phyloP scores from a whole-genome alignment of 2,797 vertebrate species.

The Myotis pilosus region DNA sequence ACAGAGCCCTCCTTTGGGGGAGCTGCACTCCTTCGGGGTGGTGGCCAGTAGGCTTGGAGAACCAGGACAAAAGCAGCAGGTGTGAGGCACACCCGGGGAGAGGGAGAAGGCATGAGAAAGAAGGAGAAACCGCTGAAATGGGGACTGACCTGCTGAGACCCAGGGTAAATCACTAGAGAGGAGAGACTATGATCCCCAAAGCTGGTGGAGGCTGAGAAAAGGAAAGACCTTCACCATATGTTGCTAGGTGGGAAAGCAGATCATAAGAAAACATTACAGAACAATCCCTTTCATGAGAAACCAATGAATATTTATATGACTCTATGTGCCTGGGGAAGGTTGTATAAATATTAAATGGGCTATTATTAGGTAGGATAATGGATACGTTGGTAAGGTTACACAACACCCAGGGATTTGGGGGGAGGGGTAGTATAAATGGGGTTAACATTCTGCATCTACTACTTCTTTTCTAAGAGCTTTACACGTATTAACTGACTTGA shows the following conservation, averaged over 20 bases:
- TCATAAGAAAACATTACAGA: neutral
- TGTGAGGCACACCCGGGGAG: neutral
- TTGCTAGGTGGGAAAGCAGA: neutral
- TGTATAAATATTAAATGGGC: neutral
- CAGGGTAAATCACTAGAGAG: neutral
- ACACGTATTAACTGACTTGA: accelerated
- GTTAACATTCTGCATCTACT: neutral
- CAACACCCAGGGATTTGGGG: neutral
- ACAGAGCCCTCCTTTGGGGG: neutral
- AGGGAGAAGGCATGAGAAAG: neutral
- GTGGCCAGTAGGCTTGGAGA: neutral
- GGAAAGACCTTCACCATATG: neutral
- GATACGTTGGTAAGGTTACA: neutral
- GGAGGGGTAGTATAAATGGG: neutral
- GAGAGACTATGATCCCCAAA: neutral
- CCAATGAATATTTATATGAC: neutral
- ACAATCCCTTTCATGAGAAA: neutral
- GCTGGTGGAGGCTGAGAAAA: neutral
- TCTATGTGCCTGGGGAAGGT: neutral
- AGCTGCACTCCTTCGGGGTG: accelerated
- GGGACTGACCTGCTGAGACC: neutral
- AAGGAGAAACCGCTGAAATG: neutral
- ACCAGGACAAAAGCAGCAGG: neutral
- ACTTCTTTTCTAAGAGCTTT: neutral
- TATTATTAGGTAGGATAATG: neutral